Conservation (phyloP, 2,888 invertebrate species). For the Rotaria macrura region DNA sequence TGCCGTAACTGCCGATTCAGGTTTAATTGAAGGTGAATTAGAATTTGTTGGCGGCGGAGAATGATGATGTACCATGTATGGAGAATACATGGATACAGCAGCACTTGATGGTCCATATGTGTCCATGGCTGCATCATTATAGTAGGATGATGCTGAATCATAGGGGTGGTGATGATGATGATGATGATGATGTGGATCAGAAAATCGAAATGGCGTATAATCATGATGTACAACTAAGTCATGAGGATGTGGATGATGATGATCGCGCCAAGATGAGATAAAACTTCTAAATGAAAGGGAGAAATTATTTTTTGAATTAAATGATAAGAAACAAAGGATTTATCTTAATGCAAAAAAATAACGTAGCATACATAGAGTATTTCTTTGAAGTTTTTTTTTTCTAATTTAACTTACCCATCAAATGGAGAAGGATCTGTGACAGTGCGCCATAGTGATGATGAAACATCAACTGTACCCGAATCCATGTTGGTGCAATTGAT, state of each 20-base stretch:
- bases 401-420: neutral
- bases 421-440: neutral
- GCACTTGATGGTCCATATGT: neutral
- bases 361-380: neutral
- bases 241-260: neutral
- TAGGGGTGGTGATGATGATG: neutral
- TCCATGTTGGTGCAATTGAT: neutral
- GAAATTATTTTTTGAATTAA: neutral
- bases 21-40: neutral
- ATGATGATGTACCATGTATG: neutral
- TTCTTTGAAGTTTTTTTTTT: neutral
- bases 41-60: neutral
- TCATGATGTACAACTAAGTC: slow-evolving; percentile 5
- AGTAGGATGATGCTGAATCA: neutral
- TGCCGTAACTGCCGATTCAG: neutral
- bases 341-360: neutral
- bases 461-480: neutral
- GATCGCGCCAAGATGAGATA: slow-evolving; percentile 12
- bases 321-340: neutral
- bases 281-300: neutral
- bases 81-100: neutral
- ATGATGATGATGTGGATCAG: neutral
- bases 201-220: neutral
- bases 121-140: neutral
- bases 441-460: neutral